Evolutionary conservation across 2,888 invertebrate species (phyloP).

Genomic region (Phyto melanocephala): DNA sequence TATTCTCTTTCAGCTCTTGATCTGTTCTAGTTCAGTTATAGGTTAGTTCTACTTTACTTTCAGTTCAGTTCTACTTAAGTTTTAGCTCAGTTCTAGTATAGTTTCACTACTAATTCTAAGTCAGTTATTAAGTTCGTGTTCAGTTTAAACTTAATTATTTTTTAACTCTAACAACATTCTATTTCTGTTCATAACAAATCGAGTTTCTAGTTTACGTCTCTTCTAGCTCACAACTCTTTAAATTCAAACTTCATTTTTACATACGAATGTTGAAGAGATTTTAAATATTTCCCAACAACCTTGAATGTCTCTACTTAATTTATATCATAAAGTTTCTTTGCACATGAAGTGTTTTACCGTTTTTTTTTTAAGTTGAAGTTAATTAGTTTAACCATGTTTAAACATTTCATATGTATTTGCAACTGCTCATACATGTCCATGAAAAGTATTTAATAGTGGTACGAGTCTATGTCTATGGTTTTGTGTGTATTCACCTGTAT

Average conservation of each 20-base stretch:
- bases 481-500: neutral
- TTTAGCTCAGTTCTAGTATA: neutral
- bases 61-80: neutral
- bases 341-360: neutral
- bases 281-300: too few relatives aligned
- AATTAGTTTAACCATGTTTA: neutral
- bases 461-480: too few relatives aligned
- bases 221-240: too few relatives aligned
- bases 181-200: too few relatives aligned
- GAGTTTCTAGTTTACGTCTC: too few relatives aligned
- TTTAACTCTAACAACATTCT: too few relatives aligned
- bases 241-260: too few relatives aligned
- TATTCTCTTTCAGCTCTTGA: neutral
- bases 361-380: neutral
- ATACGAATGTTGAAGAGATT: too few relatives aligned
- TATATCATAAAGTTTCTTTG: neutral
- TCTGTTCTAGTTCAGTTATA: neutral
- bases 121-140: neutral
- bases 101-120: neutral
- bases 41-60: neutral
- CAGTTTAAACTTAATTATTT: too few relatives aligned
- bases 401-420: neutral
- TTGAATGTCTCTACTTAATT: too few relatives aligned
- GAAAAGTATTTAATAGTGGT: too few relatives aligned
- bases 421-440: neutral